A percentile compares a stretch with the other conserved stretches of the same genome.
phyloP scores from a whole-genome alignment of 2,888 invertebrate genomes.

The Heterodera filipjevi region DNA sequence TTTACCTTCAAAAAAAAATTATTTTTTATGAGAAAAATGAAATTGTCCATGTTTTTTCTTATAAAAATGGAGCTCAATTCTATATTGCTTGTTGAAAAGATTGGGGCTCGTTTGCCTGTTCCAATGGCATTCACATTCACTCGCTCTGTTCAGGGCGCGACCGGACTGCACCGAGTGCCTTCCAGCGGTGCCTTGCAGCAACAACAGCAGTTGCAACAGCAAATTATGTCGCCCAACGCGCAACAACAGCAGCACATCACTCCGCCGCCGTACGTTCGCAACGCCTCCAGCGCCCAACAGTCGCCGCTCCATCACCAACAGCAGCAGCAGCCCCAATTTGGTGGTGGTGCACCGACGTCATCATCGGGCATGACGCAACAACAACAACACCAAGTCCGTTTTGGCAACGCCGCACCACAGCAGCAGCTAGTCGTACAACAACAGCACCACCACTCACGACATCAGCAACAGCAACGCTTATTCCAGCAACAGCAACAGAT shows the following conservation, averaged over 20 bases:
- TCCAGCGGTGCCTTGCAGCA: conserved; percentile 20
- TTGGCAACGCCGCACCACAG: conserved; percentile 58
- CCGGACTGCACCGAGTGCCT: conserved; percentile 23
- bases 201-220: conserved; percentile 27
- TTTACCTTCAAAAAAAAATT: too few species aligned
- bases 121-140: too few species aligned
- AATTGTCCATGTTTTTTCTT: too few species aligned
- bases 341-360: background rate
- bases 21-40: too few species aligned
- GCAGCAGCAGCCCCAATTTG: conserved; percentile 6
- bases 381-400: conserved; percentile 42
- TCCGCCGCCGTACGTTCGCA: conserved; percentile 24
- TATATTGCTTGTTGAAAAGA: too few species aligned
- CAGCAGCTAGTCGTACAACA: conserved; percentile 64
- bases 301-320: background rate
- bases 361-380: conserved; percentile 35
- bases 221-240: conserved; percentile 33
- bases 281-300: background rate
- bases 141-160: background rate
- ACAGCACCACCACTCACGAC: conserved; percentile 38
- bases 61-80: too few species aligned
- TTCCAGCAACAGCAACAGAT: conserved; percentile 19
- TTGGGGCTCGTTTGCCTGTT: too few species aligned
- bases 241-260: conserved; percentile 30
- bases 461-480: conserved; percentile 45